Conservation (phyloP, 2,113 vertebrate species). For the Myiozetetes cayanensis region DNA sequence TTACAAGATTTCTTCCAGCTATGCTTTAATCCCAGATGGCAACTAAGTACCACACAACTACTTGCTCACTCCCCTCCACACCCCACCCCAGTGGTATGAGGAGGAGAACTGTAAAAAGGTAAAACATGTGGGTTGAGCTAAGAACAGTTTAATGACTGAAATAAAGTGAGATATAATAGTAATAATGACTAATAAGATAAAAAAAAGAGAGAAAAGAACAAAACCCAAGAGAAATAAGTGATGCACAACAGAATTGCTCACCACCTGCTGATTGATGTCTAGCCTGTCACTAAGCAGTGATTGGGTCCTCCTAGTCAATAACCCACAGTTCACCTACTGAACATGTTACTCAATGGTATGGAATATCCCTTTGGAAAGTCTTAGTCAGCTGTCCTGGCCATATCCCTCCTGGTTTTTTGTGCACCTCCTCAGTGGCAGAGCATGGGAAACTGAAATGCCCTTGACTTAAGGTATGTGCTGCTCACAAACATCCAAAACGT, state of each 20-base stretch:
- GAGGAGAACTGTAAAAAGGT: not conserved
- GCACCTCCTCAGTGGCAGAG: not conserved
- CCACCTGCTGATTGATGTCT: too few species aligned
- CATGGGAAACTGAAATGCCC: not conserved
- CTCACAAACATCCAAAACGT: not conserved
- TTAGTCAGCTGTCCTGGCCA: not conserved
- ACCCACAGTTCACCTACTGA: not conserved
- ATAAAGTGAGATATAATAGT: not conserved
- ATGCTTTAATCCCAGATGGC: not conserved
- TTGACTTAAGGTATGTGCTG: not conserved
- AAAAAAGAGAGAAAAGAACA: not conserved
- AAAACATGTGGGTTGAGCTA: not conserved
- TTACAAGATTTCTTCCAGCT: not conserved
- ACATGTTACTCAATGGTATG: not conserved
- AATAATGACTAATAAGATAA: not conserved
- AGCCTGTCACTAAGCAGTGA: not conserved
- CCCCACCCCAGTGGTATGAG: not conserved
- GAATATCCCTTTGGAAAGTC: rapidly evolving
- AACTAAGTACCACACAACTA: not conserved
- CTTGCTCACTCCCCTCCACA: not conserved
- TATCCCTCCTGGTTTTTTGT: not conserved
- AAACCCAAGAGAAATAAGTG: not conserved
- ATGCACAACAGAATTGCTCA: not conserved
- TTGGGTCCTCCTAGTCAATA: not conserved
- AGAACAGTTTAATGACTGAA: not conserved